Percentiles rank a stretch among this genome's conserved stretches.
Conservation (phyloP, 1,140 invertebrate species). For the Pseudomyrmex flavicornis region DNA sequence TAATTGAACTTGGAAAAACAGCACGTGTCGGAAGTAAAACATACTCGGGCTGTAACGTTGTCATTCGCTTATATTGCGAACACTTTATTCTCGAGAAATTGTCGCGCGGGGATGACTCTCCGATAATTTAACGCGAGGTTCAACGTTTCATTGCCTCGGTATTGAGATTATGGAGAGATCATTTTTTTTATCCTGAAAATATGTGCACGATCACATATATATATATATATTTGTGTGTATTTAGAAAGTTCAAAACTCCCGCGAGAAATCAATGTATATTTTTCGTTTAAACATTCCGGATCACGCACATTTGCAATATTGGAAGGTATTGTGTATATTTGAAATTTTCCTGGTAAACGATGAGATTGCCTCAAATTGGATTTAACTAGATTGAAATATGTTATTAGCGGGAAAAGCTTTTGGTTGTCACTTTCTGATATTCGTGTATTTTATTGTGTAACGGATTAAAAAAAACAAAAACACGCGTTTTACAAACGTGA, state of each 20-base stretch:
- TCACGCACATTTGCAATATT: slow-evolving; percentile 39
- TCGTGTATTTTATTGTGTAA: background rate
- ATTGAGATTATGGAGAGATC: slow-evolving; percentile 27
- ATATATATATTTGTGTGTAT: background rate
- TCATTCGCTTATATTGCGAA: slow-evolving; percentile 16
- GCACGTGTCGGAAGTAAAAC: slow-evolving; percentile 22
- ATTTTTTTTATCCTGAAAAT: slow-evolving; percentile 4
- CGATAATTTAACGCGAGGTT: slow-evolving; percentile 36
- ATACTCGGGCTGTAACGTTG: slow-evolving; percentile 1
- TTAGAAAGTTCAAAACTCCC: background rate
- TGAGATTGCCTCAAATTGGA: slow-evolving; percentile 2
- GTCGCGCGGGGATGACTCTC: slow-evolving; percentile 28
- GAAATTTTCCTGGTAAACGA: background rate
- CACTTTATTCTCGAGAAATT: slow-evolving; percentile 32
- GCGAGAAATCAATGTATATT: background rate
- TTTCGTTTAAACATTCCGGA: slow-evolving; percentile 9
- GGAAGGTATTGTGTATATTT: slow-evolving; percentile 14
- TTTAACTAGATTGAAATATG: slow-evolving; percentile 4
- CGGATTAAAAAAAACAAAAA: background rate
- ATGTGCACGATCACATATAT: background rate
- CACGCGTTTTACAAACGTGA: background rate
- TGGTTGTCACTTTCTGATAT: background rate
- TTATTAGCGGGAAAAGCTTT: background rate
- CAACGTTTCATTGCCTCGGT: slow-evolving; percentile 22
- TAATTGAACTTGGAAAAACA: slow-evolving; percentile 55